These are phyloP conservation scores for Laticauda colubrina DNA, from an alignment of 2,113 vertebrate species.

Conservation along the genomic window DNA sequence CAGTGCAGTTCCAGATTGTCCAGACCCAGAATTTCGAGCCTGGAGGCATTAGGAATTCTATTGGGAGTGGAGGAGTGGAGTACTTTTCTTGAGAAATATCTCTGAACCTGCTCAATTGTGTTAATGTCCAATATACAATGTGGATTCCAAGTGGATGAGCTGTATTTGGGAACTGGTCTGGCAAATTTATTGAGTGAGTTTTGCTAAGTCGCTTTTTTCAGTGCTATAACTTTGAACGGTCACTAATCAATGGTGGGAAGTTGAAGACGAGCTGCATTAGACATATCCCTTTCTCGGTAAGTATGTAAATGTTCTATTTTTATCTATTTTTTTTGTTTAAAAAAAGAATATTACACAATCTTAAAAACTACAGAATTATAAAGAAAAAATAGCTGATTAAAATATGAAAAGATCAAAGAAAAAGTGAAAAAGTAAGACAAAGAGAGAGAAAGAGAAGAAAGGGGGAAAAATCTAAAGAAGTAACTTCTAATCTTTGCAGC, in stretches of 20 bases:
- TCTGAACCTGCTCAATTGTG: no score
- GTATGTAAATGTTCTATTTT: background rate
- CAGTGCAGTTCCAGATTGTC: no score
- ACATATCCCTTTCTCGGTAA: background rate
- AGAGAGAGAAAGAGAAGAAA: background rate
- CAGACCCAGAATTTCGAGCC: no score
- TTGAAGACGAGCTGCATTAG: background rate
- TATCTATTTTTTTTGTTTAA: background rate
- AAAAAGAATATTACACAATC: background rate
- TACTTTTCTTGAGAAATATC: no score
- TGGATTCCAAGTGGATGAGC: no score
- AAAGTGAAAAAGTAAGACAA: background rate
- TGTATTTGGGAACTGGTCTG: no score
- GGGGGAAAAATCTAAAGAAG: background rate
- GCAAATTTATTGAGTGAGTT: background rate
- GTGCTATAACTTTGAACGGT: no score
- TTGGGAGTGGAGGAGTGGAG: no score
- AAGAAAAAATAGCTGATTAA: background rate
- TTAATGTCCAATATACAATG: no score
- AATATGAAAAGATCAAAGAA: background rate
- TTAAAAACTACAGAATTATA: background rate
- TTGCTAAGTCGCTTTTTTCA: no score
- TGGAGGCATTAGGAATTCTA: no score
- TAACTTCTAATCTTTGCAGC: background rate
- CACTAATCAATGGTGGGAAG: no score